phyloP scores from a whole-genome alignment of 2,888 invertebrate species.

The Acrobasis suavella region DNA sequence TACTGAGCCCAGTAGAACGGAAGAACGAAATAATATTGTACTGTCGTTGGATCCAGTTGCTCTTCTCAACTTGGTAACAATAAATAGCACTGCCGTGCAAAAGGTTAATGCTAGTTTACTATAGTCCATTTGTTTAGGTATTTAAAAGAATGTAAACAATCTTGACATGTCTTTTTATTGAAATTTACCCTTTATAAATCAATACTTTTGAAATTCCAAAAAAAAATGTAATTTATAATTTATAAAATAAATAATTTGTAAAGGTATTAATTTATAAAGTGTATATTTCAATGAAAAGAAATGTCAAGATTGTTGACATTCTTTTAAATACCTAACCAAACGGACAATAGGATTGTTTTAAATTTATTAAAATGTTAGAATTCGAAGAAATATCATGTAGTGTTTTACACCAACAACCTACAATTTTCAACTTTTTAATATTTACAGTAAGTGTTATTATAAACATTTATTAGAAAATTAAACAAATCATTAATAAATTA shows the following conservation, averaged over 20 bases:
- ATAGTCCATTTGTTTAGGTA: too few species aligned
- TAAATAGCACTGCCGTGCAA: background rate
- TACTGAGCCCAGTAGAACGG: constrained; percentile 12
- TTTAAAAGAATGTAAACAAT: too few species aligned
- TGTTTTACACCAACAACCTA: constrained; percentile 1
- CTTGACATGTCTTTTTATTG: too few species aligned
- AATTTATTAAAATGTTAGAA: background rate
- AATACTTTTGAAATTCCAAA: too few species aligned
- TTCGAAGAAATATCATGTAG: background rate
- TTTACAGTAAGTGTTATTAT: background rate
- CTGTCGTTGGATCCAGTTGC: constrained; percentile 8
- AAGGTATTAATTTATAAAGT: too few species aligned
- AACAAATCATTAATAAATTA: background rate
- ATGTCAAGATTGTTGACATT: too few species aligned
- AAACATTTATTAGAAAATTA: background rate
- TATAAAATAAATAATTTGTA: too few species aligned
- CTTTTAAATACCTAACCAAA: too few species aligned
- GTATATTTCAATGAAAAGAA: too few species aligned
- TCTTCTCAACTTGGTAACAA: constrained; percentile 10
- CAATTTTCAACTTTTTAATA: background rate
- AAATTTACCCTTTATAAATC: too few species aligned
- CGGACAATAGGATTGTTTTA: background rate
- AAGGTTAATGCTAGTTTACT: too few species aligned
- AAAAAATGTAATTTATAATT: too few species aligned
- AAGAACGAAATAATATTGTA: constrained; percentile 13